A percentile compares a stretch with the other conserved stretches of the same genome.
Evolutionary conservation across 1,140 invertebrate genomes (phyloP).

Genomic region (Apis mellifera): DNA sequence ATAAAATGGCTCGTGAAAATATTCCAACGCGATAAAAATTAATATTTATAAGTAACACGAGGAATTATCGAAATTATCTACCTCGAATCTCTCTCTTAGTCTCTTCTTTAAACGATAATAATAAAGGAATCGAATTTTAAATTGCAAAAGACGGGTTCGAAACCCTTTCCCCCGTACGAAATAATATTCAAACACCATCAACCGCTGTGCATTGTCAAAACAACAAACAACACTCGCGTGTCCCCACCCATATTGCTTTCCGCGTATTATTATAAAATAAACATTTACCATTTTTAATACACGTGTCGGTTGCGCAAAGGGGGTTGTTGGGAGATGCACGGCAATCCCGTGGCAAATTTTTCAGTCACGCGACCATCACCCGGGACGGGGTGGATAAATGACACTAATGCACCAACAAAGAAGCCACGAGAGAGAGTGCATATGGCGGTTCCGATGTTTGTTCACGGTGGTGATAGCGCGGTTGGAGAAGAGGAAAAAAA

Average conservation of each 20-base stretch:
- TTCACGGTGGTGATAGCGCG: slow-evolving; percentile 57
- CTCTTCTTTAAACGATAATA: too few relatives aligned
- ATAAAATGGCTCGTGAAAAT: background rate
- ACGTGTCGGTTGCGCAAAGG: background rate
- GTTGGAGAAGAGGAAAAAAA: background rate
- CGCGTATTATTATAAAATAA: background rate
- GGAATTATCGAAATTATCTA: too few relatives aligned
- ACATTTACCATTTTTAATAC: slow-evolving; percentile 35
- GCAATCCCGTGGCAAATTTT: slow-evolving; percentile 21
- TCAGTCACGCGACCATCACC: slow-evolving; percentile 29
- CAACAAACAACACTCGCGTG: background rate
- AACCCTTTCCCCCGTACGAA: too few relatives aligned
- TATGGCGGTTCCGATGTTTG: slow-evolving; percentile 58
- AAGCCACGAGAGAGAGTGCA: slow-evolving; percentile 52
- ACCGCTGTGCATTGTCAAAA: background rate
- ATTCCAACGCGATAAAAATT: too few relatives aligned
- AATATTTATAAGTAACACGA: too few relatives aligned
- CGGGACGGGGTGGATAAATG: slow-evolving; percentile 46
- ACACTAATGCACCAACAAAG: slow-evolving; percentile 55
- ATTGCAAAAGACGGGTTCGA: too few relatives aligned
- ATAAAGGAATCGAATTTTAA: too few relatives aligned
- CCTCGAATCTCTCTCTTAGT: too few relatives aligned
- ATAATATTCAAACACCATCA: too few relatives aligned
- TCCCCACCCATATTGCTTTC: background rate
- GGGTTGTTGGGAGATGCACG: slow-evolving; percentile 13